phyloP scores from a whole-genome alignment of 2,113 vertebrate genomes.

The Pygoscelis antarcticus region DNA sequence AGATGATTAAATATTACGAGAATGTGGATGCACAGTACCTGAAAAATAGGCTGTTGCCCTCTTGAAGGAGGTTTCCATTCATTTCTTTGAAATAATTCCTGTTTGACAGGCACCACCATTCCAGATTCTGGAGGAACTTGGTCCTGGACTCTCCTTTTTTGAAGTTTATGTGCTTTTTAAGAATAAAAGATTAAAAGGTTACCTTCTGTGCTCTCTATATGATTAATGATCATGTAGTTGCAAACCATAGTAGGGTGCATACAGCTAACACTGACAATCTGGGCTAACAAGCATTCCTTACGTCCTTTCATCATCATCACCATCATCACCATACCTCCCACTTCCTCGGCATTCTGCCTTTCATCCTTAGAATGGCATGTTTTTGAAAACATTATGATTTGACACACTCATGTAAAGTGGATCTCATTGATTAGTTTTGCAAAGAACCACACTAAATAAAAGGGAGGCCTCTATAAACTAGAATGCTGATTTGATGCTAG shows the following conservation, averaged over 20 bases:
- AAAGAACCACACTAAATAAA: background rate
- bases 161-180: conserved; percentile 56
- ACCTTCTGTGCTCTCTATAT: rapidly evolving
- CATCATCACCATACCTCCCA: too few species aligned
- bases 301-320: background rate
- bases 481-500: background rate
- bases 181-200: background rate
- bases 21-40: conserved; percentile 21
- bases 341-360: background rate
- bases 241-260: background rate
- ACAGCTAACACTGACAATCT: background rate
- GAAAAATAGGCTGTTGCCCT: background rate
- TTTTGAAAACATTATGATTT: background rate
- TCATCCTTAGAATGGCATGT: background rate
- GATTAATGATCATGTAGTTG: background rate
- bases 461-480: background rate
- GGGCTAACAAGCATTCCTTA: background rate
- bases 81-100: conserved; percentile 16
- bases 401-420: background rate
- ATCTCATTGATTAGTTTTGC: background rate
- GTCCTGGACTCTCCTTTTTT: conserved; percentile 45
- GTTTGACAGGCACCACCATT: conserved; percentile 11
- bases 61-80: conserved; percentile 68
- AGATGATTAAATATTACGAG: background rate
- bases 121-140: conserved; percentile 37